phyloP scores from a whole-genome alignment of 2,113 vertebrate genomes.

The Cottus gobio region DNA sequence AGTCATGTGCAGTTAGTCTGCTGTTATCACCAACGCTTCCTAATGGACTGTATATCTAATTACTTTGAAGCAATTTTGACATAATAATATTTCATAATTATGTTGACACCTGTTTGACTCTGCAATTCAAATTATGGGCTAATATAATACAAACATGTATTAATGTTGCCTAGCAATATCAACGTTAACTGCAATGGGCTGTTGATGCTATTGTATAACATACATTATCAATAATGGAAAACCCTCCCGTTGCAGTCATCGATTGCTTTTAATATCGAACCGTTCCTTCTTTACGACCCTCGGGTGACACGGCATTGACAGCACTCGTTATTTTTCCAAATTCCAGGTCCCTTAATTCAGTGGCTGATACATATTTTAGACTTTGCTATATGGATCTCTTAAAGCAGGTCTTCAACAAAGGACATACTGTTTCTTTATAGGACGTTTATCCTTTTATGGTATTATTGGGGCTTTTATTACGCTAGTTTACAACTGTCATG shows the following conservation, averaged over 20 bases:
- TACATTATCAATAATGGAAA: background rate
- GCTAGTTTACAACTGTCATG: background rate
- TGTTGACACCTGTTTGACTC: background rate
- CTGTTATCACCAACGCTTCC: background rate
- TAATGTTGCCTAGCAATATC: background rate
- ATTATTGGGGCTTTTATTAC: background rate
- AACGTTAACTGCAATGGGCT: background rate
- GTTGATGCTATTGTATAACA: background rate
- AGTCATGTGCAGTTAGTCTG: no score
- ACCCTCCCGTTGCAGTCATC: background rate
- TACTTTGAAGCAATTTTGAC: background rate
- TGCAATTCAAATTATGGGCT: background rate
- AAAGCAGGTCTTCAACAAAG: background rate
- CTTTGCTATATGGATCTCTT: background rate
- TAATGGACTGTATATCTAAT: background rate
- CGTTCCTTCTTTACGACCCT: background rate
- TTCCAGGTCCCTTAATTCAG: conserved; percentile 1
- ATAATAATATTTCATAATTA: no score
- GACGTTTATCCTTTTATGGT: background rate
- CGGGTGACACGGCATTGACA: background rate
- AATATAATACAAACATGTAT: background rate
- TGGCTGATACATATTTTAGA: background rate
- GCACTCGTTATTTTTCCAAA: background rate
- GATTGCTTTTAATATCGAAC: background rate
- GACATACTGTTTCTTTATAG: background rate